Percentiles rank a stretch among this genome's conserved stretches.
Conservation (phyloP, 2,113 vertebrate genomes). For the Cyprinodon brontotheroides region DNA sequence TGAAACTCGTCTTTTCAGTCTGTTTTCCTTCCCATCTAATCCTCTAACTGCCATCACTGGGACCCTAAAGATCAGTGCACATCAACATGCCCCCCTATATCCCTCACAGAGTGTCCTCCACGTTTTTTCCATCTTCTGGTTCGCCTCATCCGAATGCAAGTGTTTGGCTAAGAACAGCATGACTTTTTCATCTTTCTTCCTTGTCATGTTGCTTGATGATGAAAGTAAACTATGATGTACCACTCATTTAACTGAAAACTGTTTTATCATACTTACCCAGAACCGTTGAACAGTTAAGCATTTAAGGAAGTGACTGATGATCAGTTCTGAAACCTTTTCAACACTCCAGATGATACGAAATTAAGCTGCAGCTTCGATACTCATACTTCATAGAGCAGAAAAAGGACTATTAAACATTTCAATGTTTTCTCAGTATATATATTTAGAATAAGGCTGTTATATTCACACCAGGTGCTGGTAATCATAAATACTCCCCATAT, state of each 20-base stretch:
- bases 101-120: constrained; percentile 23
- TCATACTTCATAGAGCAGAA: background rate
- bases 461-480: background rate
- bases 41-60: background rate
- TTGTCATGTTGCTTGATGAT: background rate
- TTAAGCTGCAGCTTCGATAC: background rate
- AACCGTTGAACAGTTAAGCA: constrained; percentile 3
- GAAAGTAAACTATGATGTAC: background rate
- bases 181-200: background rate
- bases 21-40: constrained; percentile 3
- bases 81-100: background rate
- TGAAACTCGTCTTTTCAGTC: constrained; percentile 15
- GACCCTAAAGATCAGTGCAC: constrained; percentile 30
- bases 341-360: background rate
- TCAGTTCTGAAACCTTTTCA: background rate
- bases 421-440: background rate
- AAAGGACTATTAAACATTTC: background rate
- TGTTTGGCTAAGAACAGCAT: constrained; percentile 5
- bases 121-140: constrained; percentile 44
- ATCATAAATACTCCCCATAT: background rate
- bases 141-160: constrained; percentile 38
- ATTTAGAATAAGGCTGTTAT: background rate
- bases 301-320: constrained; percentile 18
- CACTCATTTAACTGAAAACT: constrained; percentile 21
- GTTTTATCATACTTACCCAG: constrained; percentile 9